Percentiles rank a stretch among this genome's conserved stretches.
phyloP scores from a whole-genome alignment of 1,140 invertebrate species.

The Hestina assimilis region DNA sequence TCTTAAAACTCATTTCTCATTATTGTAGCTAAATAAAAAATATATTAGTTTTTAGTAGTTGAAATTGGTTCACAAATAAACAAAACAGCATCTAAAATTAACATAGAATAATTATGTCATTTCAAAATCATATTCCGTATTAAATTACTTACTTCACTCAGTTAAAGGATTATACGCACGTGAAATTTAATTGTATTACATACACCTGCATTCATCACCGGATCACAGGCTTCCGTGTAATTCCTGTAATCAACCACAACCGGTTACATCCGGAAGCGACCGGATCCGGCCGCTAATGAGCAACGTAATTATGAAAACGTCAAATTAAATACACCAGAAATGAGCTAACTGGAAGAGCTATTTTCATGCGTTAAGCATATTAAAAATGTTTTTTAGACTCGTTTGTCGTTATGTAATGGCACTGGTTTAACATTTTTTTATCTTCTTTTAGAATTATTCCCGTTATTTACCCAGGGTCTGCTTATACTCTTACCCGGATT shows the following conservation, averaged over 20 bases:
- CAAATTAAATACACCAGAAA: conserved; percentile 16
- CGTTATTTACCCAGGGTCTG: too few relatives aligned
- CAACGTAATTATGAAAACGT: conserved; percentile 38
- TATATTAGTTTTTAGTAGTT: too few relatives aligned
- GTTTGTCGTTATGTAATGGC: too few relatives aligned
- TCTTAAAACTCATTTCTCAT: too few relatives aligned
- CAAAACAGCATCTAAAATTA: neutral
- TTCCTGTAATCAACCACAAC: conserved; percentile 35
- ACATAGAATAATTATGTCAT: neutral
- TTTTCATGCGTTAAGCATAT: neutral
- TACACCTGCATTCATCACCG: conserved; percentile 31
- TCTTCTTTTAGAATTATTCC: too few relatives aligned
- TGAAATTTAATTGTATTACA: neutral
- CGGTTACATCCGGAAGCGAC: conserved; percentile 26
- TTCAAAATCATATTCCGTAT: neutral
- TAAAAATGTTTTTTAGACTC: neutral
- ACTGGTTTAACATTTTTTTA: too few relatives aligned
- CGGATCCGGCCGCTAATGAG: conserved; percentile 44
- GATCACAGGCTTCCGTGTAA: conserved; percentile 29
- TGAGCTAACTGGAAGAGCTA: neutral
- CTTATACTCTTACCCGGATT: too few relatives aligned
- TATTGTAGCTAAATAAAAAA: too few relatives aligned
- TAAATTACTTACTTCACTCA: neutral
- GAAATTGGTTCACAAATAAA: too few relatives aligned
- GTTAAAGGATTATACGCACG: neutral